Evolutionary conservation across 2,113 vertebrate genomes (phyloP), one percentile per base, ranked within the genome.

Genomic region (Hippolais icterina): DNA sequence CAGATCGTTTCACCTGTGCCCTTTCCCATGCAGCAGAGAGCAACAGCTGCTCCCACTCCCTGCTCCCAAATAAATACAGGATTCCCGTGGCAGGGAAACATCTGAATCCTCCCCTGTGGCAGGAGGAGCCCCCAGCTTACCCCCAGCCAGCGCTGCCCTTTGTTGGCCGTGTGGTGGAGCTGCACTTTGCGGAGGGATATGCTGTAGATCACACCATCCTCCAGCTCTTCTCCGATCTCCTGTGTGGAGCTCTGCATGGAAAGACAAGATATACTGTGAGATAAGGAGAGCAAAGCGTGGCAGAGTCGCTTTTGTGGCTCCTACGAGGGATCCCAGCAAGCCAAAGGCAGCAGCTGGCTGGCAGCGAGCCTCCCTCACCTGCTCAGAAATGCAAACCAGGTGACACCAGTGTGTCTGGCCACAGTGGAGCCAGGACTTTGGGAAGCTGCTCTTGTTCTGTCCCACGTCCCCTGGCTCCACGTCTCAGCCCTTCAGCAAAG

Each of bases 61-160:
- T 2, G 1, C 44, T 84, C 52, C 77, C 74, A 75, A n/a, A 63
- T 24, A 39, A 76, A 72, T 7, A 28, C 39, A 15, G 0, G 4
- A 81, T 50, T 83, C 47, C 44, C 52, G 29, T 6, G 60, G 76
- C 79, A 86, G 24, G 31, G 53, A 76, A 76, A 25, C 5, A 59
- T 22, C 53, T 33, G 21, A 44, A 74, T 22, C 19, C 7, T 68
- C 27, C 4, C 41, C 28, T 0, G 4, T 1, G 53, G 39, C 14
- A 44, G 46, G 25, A 54, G 3, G 56, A 87, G 44, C 11, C 57
- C 59, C 29, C 65, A 9, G n/a, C 98, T 98, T 87, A 98, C 99
- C 94, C 99, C 99, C n/a, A 99, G 98, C 99, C 99, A 99, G 37
- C 99, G 98, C 98, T 99, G 99, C 46, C 99, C 99, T 96, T 99